Conservation (phyloP, 2,797 vertebrate species). For the Hylomyscus alleni region DNA sequence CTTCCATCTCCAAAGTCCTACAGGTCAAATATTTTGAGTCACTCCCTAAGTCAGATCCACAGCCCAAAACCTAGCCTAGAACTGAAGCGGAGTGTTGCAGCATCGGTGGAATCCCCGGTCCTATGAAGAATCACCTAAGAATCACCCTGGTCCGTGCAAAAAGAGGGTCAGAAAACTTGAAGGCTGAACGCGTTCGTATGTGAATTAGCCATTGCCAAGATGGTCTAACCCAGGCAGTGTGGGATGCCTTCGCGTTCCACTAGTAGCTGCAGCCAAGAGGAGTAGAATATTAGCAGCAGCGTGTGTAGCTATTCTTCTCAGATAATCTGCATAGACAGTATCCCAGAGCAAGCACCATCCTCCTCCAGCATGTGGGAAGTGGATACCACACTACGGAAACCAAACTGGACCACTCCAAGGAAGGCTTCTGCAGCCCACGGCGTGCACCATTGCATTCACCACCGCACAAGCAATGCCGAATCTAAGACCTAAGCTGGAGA, state of each 20-base stretch:
- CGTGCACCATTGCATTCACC: neutral
- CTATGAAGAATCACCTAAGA: no score
- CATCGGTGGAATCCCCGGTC: neutral
- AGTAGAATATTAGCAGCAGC: neutral
- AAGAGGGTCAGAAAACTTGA: neutral
- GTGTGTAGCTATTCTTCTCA: neutral
- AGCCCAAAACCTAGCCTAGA: neutral
- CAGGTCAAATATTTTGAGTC: slow-evolving; percentile 37
- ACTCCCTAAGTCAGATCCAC: neutral
- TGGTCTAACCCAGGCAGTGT: neutral
- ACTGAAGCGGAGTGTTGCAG: neutral
- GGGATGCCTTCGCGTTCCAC: neutral
- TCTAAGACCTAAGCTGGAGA: neutral
- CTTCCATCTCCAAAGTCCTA: slow-evolving; percentile 12
- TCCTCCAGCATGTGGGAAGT: neutral
- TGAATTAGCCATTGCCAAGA: neutral
- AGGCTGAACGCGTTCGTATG: neutral
- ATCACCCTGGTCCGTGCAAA: neutral
- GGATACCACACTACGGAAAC: neutral
- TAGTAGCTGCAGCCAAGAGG: neutral
- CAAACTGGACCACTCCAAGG: slow-evolving; percentile 14
- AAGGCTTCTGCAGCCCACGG: neutral
- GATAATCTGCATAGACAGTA: neutral
- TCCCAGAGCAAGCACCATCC: neutral
- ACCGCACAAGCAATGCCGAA: neutral